These are phyloP conservation scores for Ectropis crepuscularia DNA, from an alignment of 2,888 invertebrate species.

Conservation along the genomic window DNA sequence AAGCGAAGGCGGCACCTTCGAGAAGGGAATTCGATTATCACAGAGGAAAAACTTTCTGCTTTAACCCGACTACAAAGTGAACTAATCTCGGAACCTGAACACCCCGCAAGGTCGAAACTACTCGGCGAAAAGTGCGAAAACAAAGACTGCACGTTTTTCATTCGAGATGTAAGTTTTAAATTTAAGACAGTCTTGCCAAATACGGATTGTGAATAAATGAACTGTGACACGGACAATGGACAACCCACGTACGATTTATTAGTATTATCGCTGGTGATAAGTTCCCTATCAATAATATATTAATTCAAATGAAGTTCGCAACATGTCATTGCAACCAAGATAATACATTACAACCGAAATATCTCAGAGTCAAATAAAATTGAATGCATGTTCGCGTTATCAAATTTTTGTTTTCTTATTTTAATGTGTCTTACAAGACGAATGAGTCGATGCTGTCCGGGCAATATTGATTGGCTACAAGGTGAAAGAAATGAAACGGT, in stretches of 20 bases:
- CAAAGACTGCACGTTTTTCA: conserved; percentile 57
- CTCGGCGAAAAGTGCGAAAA: conserved; percentile 51
- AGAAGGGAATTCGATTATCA: conserved; percentile 56
- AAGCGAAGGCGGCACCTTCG: conserved; percentile 41
- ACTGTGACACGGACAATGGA: conserved; percentile 47
- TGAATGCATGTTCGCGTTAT: conserved; percentile 58
- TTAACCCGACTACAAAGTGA: conserved; percentile 63
- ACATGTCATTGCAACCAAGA: conserved; percentile 54
- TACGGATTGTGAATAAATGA: conserved; percentile 61
- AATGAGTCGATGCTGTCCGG: conserved; percentile 35
- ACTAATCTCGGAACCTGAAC: conserved; percentile 67
- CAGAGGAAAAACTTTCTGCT: conserved; percentile 59
- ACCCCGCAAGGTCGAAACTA: conserved; percentile 63
- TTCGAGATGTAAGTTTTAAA: conserved; percentile 56
- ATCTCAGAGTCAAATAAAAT: conserved; percentile 43
- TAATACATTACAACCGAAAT: conserved; percentile 48
- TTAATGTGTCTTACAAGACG: conserved; percentile 57
- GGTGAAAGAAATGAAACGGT: conserved; percentile 41
- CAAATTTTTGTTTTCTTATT: conserved; percentile 51
- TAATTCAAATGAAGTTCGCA: conserved; percentile 68
- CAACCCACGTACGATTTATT: conserved; percentile 59
- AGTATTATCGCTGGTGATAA: conserved; percentile 57
- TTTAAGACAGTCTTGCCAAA: conserved; percentile 52
- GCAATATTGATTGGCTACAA: conserved; percentile 59
- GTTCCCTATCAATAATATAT: conserved; percentile 65